phyloP scores from a whole-genome alignment of 2,797 vertebrate genomes.

The Sardinella longiceps region DNA sequence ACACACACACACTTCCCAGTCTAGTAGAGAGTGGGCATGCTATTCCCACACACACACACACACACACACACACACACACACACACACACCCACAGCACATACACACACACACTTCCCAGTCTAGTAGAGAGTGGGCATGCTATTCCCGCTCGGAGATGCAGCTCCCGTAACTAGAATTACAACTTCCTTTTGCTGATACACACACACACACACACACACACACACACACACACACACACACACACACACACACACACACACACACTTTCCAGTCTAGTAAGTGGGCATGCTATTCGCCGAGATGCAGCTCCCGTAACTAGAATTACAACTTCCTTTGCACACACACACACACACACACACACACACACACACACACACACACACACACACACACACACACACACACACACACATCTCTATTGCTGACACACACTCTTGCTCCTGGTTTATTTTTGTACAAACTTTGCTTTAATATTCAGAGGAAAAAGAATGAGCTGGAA shows the following conservation, averaged over 20 bases:
- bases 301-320: no score
- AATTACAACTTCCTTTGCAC: neutral
- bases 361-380: neutral
- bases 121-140: no score
- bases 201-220: slow-evolving; percentile 12
- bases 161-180: neutral
- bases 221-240: neutral
- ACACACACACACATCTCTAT: neutral
- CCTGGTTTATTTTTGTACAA: neutral
- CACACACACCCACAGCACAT: no score
- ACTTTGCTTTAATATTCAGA: neutral
- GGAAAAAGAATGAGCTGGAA: neutral
- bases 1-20: neutral
- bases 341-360: neutral
- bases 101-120: neutral
- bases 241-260: neutral
- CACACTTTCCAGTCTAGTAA: no score
- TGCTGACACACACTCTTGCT: neutral
- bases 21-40: no score
- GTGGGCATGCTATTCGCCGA: neutral
- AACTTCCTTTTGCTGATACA: neutral
- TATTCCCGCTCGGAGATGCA: neutral
- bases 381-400: neutral
- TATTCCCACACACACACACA: neutral
- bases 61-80: no score